Conservation (phyloP, 2,888 invertebrate genomes). For the Pasiphila rectangulata region DNA sequence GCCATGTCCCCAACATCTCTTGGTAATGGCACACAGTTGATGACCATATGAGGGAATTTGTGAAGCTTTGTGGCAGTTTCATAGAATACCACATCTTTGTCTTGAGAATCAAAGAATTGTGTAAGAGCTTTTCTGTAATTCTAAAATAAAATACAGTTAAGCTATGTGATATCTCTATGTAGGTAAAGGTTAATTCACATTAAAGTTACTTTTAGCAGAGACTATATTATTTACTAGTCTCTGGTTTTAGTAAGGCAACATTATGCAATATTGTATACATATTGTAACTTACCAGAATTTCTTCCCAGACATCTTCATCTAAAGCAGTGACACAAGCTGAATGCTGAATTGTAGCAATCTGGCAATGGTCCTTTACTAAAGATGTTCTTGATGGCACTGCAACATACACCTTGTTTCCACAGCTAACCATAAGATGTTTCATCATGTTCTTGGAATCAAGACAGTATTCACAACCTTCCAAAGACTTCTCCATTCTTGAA, state of each 20-base stretch:
- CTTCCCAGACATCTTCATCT: slow-evolving; percentile 97
- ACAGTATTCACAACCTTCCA: slow-evolving; percentile 92
- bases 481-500: slow-evolving; percentile 82
- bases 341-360: slow-evolving; percentile 92
- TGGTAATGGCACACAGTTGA: slow-evolving; percentile 94
- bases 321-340: slow-evolving; percentile 88
- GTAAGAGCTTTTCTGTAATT: slow-evolving; percentile 88
- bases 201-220: too few species aligned
- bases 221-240: too few species aligned
- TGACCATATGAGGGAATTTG: slow-evolving; percentile 89
- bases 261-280: too few species aligned
- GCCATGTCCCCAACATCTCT: slow-evolving; percentile 92
- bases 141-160: slow-evolving; percentile 53
- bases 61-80: slow-evolving; percentile 90
- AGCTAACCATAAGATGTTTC: slow-evolving; percentile 91
- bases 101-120: slow-evolving; percentile 86
- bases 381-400: slow-evolving; percentile 90
- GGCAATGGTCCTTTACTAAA: slow-evolving; percentile 91
- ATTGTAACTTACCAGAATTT: slow-evolving; percentile 87
- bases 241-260: too few species aligned
- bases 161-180: background rate
- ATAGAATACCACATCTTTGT: slow-evolving; percentile 93
- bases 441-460: slow-evolving; percentile 89
- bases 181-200: background rate
- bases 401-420: slow-evolving; percentile 91